Conservation (phyloP, 2,797 vertebrate species). For the Varecia variegata region DNA sequence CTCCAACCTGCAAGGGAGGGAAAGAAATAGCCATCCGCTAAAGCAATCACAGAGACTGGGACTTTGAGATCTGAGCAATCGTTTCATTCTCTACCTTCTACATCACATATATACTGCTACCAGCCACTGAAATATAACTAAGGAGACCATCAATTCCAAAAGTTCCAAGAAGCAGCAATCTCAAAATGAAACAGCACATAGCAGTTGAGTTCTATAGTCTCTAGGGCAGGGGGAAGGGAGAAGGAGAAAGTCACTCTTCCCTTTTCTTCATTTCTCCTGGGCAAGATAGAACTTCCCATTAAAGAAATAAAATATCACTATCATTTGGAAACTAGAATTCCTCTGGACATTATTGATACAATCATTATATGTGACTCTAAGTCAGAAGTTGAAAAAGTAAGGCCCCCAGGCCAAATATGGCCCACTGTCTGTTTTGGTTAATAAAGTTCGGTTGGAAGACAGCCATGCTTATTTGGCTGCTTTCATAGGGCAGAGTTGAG, state of each 20-base stretch:
- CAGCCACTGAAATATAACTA: not conserved
- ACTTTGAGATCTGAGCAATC: not conserved
- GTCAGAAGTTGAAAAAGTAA: not conserved
- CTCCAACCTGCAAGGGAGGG: conserved; percentile 90
- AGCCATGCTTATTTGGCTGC: not conserved
- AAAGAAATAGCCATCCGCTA: not conserved
- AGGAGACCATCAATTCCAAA: not conserved
- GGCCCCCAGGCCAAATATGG: not conserved
- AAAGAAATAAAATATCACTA: not conserved
- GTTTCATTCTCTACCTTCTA: not conserved
- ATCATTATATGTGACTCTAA: not conserved
- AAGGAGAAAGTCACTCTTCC: not conserved
- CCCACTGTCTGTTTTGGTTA: not conserved
- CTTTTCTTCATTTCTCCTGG: not conserved
- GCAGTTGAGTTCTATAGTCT: not conserved
- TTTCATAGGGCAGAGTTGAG: not conserved
- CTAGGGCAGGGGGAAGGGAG: too few species aligned
- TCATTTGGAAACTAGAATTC: conserved; percentile 8
- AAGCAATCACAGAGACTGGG: not conserved
- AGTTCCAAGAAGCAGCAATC: not conserved
- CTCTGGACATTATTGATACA: not conserved
- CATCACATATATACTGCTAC: not conserved
- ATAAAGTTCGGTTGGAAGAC: conserved; percentile 13
- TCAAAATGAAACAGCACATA: not conserved
- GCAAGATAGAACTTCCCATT: not conserved